Base-by-base conservation (phyloP, 2,113 vertebrate genomes). In the Callionymus lyra region DNA sequence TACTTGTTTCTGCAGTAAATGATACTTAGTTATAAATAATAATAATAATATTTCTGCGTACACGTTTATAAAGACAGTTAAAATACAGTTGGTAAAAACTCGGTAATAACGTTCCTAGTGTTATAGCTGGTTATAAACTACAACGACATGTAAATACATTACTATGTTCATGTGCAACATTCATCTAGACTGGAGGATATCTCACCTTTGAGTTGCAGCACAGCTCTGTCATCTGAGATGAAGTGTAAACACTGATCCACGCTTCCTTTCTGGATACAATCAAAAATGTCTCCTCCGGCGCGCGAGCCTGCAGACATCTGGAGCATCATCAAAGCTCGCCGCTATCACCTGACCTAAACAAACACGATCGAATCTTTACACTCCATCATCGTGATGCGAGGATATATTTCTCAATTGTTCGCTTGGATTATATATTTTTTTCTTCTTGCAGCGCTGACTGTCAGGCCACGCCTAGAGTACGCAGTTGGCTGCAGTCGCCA, bases 191-290 rank as follows among this genome's bases (percentile, higher is more conserved):
- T n/a, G n/a, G n/a, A n/a, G n/a, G 21, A 5, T 27, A 4, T 3
- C 74, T 74, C 73, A 87, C 85, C 85, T 77, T 70, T 83, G 2
- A 71, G 55, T 16, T 54, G 78, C 31, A 87, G 64, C 33, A 83
- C 11, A 1, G 68, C 60, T 6, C 52, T 75, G 51, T 86, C 82
- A 13, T 63, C 65, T 12, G 81, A 54, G 37, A 88, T 34, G 38
- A 79, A 64, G 16, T 63, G 56, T 6, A 63, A 62, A 15, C 86
- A 85, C 40, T 65, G 59, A 16, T 84, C 83, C 15, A 70, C 16
- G 44, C 83, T 64, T 31, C 84, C 84, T 34, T 60, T 72, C 41
- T 84, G 80, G 37, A 83, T 70, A 48, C 71, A 77, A 41, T 86
- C 82, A 68, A 86, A 84, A 54, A 88, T 74, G 61, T 75, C 77